phyloP scores from a whole-genome alignment of 1,140 invertebrate species.

The Magallana gigas region DNA sequence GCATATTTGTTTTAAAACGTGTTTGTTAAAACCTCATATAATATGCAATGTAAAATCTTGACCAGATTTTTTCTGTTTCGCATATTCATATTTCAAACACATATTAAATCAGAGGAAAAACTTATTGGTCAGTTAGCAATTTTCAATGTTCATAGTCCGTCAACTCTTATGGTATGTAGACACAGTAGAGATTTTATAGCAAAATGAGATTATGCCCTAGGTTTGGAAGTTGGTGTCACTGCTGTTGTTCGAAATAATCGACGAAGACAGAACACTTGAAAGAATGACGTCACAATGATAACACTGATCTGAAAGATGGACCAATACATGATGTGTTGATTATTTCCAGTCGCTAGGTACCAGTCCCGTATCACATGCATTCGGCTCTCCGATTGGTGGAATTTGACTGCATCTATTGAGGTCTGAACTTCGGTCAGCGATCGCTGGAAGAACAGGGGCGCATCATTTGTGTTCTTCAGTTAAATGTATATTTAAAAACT shows the following conservation, averaged over 20 bases:
- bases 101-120: too few relatives aligned
- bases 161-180: too few relatives aligned
- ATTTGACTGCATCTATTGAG: constrained; percentile 57
- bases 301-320: constrained; percentile 92
- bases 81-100: too few relatives aligned
- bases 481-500: too few relatives aligned
- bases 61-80: too few relatives aligned
- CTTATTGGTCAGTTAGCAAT: too few relatives aligned
- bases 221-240: constrained; percentile 77
- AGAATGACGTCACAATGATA: constrained; percentile 86
- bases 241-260: constrained; percentile 91
- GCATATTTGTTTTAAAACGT: too few relatives aligned
- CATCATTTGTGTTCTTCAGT: too few relatives aligned
- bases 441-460: constrained; percentile 45
- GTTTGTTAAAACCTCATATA: too few relatives aligned
- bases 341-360: constrained; percentile 90
- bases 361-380: constrained; percentile 69
- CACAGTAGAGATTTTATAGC: background rate
- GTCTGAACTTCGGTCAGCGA: constrained; percentile 63
- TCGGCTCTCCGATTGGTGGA: constrained; percentile 62
- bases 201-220: constrained; percentile 71
- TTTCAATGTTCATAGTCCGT: too few relatives aligned
- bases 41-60: too few relatives aligned
- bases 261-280: constrained; percentile 93
- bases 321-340: constrained; percentile 91